Conservation (phyloP, 2,797 vertebrate species). For the Bovichtus diacanthus region DNA sequence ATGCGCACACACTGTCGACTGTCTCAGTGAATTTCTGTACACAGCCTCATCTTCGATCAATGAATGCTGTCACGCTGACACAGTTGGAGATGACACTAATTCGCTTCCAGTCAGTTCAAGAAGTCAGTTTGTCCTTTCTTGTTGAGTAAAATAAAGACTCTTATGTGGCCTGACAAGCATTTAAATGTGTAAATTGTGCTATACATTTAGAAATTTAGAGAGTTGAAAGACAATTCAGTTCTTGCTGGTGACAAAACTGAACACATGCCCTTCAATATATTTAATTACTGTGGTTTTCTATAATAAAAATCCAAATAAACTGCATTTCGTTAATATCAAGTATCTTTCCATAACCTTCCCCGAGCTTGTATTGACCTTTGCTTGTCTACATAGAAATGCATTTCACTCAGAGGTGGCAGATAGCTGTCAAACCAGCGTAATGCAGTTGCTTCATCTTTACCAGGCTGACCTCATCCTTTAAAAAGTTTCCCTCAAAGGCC, state of each 20-base stretch:
- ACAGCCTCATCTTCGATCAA: slow-evolving; percentile 6
- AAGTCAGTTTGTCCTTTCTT: slow-evolving; percentile 1
- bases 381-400: slow-evolving; percentile 48
- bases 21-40: slow-evolving; percentile 20
- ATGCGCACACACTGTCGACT: not conserved
- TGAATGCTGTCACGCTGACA: slow-evolving; percentile 35
- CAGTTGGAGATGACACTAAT: slow-evolving; percentile 23
- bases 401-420: slow-evolving; percentile 72
- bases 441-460: slow-evolving; percentile 49
- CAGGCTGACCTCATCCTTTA: slow-evolving; percentile 64
- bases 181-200: not conserved
- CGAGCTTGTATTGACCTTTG: slow-evolving; percentile 51
- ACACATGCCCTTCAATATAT: not conserved
- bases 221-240: slow-evolving; percentile 6
- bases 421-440: slow-evolving; percentile 59
- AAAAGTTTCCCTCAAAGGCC: slow-evolving; percentile 4
- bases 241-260: not conserved
- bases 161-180: not conserved
- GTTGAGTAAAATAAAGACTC: not conserved
- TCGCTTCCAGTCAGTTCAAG: slow-evolving; percentile 6
- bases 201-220: not conserved
- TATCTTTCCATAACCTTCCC: slow-evolving; percentile 12
- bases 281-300: not conserved
- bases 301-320: not conserved
- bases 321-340: not conserved